phyloP scores from a whole-genome alignment of 1,140 invertebrate genomes.

The Druon quercuslanigerum region DNA sequence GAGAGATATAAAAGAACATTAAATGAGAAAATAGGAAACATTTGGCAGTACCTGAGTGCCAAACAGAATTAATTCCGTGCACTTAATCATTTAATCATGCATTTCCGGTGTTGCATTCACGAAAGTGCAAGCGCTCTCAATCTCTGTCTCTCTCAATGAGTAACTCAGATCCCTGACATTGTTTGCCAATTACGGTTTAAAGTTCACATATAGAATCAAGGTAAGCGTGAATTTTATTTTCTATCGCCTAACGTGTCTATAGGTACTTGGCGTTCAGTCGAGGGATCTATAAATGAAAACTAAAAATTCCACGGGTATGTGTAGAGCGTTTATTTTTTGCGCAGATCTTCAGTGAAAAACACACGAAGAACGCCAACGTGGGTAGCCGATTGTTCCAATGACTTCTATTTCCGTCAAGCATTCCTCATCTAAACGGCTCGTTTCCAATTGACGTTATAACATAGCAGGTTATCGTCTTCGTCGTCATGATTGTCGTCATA shows the following conservation, averaged over 20 bases:
- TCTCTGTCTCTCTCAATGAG: neutral
- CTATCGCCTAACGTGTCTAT: neutral
- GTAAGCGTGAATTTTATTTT: neutral
- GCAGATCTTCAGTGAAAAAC: slow-evolving; percentile 1
- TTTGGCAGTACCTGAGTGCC: neutral
- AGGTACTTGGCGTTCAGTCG: neutral
- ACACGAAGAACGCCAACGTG: slow-evolving; percentile 4
- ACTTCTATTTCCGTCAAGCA: slow-evolving; percentile 29
- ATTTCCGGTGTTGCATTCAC: neutral
- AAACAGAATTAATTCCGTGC: neutral
- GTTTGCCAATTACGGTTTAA: slow-evolving; percentile 3
- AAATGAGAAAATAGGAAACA: too few relatives aligned
- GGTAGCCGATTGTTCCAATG: slow-evolving; percentile 11
- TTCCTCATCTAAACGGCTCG: slow-evolving; percentile 14
- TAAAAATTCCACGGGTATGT: slow-evolving; percentile 6
- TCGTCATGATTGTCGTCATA: slow-evolving; percentile 1
- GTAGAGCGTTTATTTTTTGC: slow-evolving; percentile 12
- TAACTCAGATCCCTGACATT: neutral
- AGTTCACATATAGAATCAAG: neutral
- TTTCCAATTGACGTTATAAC: slow-evolving; percentile 9
- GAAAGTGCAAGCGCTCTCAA: neutral
- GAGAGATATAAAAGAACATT: too few relatives aligned
- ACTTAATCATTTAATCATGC: neutral
- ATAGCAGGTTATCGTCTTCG: slow-evolving; percentile 11
- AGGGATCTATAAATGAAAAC: neutral